Evolutionary conservation across 2,797 vertebrate species (phyloP).

Genomic region (Mormyrops attenuatus): DNA sequence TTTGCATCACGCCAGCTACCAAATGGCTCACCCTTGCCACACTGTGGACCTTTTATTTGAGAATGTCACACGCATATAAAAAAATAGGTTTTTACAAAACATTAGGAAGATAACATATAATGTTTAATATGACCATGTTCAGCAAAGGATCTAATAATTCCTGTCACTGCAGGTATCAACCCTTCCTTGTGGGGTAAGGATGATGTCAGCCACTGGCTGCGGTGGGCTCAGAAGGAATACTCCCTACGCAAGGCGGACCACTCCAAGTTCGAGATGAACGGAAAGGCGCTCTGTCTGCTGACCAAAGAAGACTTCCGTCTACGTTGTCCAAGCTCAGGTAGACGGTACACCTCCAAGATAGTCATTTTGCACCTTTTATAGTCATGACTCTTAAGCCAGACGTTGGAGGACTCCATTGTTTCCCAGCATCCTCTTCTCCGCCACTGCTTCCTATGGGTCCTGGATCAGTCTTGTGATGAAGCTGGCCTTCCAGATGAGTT

Average conservation of each 20-base stretch:
- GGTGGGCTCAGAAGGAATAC: constrained; percentile 83
- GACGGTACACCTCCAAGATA: constrained; percentile 1
- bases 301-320: constrained; percentile 87
- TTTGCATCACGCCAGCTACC: neutral
- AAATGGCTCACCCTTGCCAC: neutral
- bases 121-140: neutral
- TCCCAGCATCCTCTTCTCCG: neutral
- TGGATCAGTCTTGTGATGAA: neutral
- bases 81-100: neutral
- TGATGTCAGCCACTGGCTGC: constrained; percentile 80
- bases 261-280: constrained; percentile 81
- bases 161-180: constrained; percentile 72
- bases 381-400: neutral
- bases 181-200: constrained; percentile 85
- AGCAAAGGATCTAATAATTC: neutral
- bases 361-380: neutral
- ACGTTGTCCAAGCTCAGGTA: constrained; percentile 81
- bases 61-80: neutral
- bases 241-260: constrained; percentile 61
- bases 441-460: neutral
- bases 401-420: neutral
- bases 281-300: constrained; percentile 81
- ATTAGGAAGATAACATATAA: neutral
- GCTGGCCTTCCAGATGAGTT: neutral
- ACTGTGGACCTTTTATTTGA: neutral